A percentile compares a stretch with the other conserved stretches of the same genome.
These are phyloP conservation scores for Polylopha cassiicola DNA, from an alignment of 2,888 invertebrate genomes.

Conservation along the genomic window DNA sequence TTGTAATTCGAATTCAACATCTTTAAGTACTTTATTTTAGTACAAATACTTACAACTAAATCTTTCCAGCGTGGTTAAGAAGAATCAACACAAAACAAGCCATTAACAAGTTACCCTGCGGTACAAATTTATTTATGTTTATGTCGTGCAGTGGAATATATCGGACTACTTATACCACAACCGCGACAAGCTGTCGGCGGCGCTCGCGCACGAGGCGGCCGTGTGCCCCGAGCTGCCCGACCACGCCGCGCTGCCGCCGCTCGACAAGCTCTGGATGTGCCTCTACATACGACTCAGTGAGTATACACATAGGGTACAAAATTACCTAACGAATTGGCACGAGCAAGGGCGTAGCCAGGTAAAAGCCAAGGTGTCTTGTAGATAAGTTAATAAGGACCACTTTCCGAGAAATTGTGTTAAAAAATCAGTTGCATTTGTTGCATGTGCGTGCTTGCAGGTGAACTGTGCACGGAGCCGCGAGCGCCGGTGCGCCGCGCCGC, in stretches of 20 bases:
- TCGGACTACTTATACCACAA: slow-evolving; percentile 98
- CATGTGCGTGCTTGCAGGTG: slow-evolving; percentile 68
- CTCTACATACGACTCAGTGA: slow-evolving; percentile 89
- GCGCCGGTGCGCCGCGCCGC: slow-evolving; percentile 98
- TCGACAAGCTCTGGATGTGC: slow-evolving; percentile 98
- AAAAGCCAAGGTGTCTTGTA: too few species aligned
- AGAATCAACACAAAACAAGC: too few species aligned
- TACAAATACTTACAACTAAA: too few species aligned
- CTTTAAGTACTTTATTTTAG: too few species aligned
- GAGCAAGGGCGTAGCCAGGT: too few species aligned
- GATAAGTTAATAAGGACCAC: too few species aligned
- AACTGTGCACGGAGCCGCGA: slow-evolving; percentile 94
- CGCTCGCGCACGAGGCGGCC: slow-evolving; percentile 84
- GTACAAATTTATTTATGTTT: slow-evolving; percentile 8
- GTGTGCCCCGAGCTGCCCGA: slow-evolving; percentile 90
- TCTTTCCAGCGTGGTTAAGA: too few species aligned
- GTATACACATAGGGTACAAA: too few species aligned
- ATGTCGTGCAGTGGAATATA: slow-evolving; percentile 94
- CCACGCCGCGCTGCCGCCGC: slow-evolving; percentile 89
- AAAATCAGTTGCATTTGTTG: background rate
- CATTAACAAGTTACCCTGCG: too few species aligned
- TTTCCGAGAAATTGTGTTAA: background rate
- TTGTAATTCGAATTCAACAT: too few species aligned
- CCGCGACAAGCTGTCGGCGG: slow-evolving; percentile 87
- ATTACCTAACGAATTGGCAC: too few species aligned